Conservation (phyloP, 2,113 vertebrate species). For the Pituophis catenifer region DNA sequence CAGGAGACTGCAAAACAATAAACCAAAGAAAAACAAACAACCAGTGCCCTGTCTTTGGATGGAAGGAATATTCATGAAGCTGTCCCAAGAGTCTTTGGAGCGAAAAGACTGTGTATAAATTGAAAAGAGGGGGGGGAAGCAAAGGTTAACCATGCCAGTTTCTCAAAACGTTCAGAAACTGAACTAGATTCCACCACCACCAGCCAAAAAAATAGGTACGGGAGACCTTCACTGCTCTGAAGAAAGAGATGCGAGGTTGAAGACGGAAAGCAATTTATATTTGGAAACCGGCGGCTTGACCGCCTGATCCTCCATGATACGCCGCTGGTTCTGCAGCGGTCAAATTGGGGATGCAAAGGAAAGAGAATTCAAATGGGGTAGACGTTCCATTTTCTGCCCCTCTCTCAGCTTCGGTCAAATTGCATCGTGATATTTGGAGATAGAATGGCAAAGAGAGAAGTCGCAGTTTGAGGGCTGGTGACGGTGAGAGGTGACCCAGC, state of each 20-base stretch:
- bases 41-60: not conserved
- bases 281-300: slow-evolving; percentile 41
- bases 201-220: not conserved
- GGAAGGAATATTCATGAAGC: not conserved
- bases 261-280: slow-evolving; percentile 24
- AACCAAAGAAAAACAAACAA: too few relatives aligned
- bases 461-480: accelerated
- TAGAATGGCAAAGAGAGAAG: not conserved
- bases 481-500: not conserved
- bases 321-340: slow-evolving; percentile 35
- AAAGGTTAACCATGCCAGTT: not conserved
- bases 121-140: not conserved
- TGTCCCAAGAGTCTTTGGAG: not conserved
- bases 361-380: slow-evolving; percentile 15
- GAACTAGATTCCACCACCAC: not conserved
- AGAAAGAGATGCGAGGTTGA: not conserved
- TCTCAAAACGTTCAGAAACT: not conserved
- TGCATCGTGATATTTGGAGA: accelerated
- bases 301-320: slow-evolving; percentile 47
- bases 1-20: not conserved
- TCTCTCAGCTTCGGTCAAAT: not conserved
- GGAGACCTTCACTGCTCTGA: not conserved
- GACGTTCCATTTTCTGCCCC: not conserved
- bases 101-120: not conserved
- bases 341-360: not conserved